Base-by-base conservation (phyloP, 2,113 vertebrate species). In the Callipepla squamata region DNA sequence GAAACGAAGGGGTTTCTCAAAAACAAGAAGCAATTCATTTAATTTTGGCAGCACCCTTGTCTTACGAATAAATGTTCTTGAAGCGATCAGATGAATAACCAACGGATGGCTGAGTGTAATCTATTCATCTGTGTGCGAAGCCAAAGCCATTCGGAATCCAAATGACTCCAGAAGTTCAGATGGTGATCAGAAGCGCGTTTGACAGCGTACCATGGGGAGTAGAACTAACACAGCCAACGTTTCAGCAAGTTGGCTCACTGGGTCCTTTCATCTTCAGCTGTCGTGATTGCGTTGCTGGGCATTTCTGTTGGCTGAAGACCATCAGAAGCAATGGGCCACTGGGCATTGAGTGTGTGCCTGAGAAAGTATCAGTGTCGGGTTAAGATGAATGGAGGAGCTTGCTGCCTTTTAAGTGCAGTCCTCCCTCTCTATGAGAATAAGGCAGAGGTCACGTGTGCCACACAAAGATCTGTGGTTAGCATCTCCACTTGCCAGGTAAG, bases 21-120 rank as follows among this genome's bases (percentile, higher is more conserved):
- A 86, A 90, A 75, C 53, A 55, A 66, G 45, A 11, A 88, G 25
- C 20, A 59, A 45, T 68, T 63, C 38, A 70, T 47, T 89, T 89
- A 28, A 85, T 87, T 94, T 90, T 72, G 79, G 6, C 48, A 75
- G 75, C 75, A 61, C 44, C 26, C 19, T 53, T 76, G n/a, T 75
- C 68, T 90, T 90, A 69, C 21, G 73, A 47, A 40, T 15, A 70
- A 87, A 44, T 51, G 58, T 91, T 96, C 87, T 66, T 88, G 95
- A 90, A 83, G 58, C 67, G 51, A 94, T 80, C n/a, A 70, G 62
- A 90, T 86, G 44, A 94, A 95, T 95, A 91, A 94, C 42, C 62
- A 58, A 36, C 7, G 26, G 92, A 87, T 47, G 81, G 88, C 51
- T 83, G 76, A 91, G 21, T 23, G 80, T 91, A 91, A 95, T 85